A percentile compares a stretch with the other conserved stretches of the same genome.
phyloP scores from a whole-genome alignment of 2,888 invertebrate genomes.

The Scaptomyza caliginosa region DNA sequence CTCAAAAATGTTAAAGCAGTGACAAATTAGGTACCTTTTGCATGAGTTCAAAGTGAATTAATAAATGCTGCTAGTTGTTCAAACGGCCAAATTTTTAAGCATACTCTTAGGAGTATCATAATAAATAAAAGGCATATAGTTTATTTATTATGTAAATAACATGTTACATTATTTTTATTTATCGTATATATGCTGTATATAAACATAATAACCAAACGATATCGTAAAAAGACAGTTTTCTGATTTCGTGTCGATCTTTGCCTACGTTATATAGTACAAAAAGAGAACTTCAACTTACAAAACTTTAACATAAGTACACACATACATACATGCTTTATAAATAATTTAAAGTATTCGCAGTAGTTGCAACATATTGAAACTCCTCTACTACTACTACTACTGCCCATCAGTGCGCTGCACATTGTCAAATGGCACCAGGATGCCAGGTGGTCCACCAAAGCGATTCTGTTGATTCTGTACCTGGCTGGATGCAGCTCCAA shows the following conservation, averaged over 20 bases:
- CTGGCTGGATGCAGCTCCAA: slow-evolving; percentile 3
- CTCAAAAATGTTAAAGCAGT: slow-evolving; percentile 5
- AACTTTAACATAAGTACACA: slow-evolving; percentile 61
- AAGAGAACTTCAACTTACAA: slow-evolving; percentile 25
- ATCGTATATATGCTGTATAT: slow-evolving; percentile 1
- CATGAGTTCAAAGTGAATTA: neutral
- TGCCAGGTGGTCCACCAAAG: slow-evolving; percentile 83
- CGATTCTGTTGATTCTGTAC: slow-evolving; percentile 49
- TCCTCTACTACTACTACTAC: slow-evolving; percentile 51
- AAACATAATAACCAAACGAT: slow-evolving; percentile 3
- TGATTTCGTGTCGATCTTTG: slow-evolving; percentile 16
- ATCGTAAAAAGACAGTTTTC: neutral
- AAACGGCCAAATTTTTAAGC: neutral
- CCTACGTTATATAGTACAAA: slow-evolving; percentile 12
- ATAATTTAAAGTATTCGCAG: slow-evolving; percentile 72
- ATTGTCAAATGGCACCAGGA: slow-evolving; percentile 82
- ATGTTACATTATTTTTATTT: slow-evolving; percentile 36
- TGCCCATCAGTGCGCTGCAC: slow-evolving; percentile 58
- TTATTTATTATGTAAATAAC: slow-evolving; percentile 50
- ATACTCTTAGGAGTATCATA: neutral
- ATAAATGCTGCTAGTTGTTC: neutral
- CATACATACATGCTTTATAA: slow-evolving; percentile 64
- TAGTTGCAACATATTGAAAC: slow-evolving; percentile 2
- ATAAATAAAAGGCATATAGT: too few relatives aligned
- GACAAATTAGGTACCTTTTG: neutral